Evolutionary conservation across 2,888 invertebrate genomes (phyloP), one percentile per base, ranked within the genome.

Genomic region (Eurytoma californica): DNA sequence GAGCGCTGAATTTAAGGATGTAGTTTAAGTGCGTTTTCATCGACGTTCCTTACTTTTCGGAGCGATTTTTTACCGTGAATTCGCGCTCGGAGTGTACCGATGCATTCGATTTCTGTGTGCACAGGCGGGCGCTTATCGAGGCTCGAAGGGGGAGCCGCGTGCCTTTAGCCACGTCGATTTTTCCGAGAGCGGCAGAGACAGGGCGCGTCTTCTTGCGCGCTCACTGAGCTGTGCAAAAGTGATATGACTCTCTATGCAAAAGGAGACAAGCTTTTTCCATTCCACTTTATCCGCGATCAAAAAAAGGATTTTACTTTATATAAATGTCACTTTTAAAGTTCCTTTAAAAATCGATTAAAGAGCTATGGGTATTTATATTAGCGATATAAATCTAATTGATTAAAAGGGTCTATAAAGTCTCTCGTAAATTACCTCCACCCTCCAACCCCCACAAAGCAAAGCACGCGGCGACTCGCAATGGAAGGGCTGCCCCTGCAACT

Each of bases 171-270:
- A 16, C 14, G 24, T 58, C 4, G 24, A 61, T 67, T 60, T 60
- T 18, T 47, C 16, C 47, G 47, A n/a, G 3, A 18, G 7, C 53
- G n/a, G 24, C 63, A 53, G 5, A 53, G n/a, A 28, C 63, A 13
- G 57, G 16, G 14, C 20, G 24, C 51, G 30, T 66, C 63, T 61
- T 55, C 14, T 20, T 14, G 55, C 7, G 63, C 39, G 24, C 24
- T 60, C 70, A 16, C 49, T 49, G 65, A 70, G 65, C 57, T 53
- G 14, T 72, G 51, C 66, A 39, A 72, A 77, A 72, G 60, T 51
- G 77, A 77, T 72, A 67, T 47, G 20, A 55, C 39, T 66, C 66
- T 66, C 14, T 30, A 20, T 53, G 30, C 14, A 30, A 18, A 51
- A 67, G 20, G 28, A 49, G 51, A 53, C 69, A 63, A 18, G 63